A percentile compares a stretch with the other conserved stretches of the same genome.
Conservation (phyloP, 92 coral and sea anemone species). For the Zoanthus gigantus region DNA sequence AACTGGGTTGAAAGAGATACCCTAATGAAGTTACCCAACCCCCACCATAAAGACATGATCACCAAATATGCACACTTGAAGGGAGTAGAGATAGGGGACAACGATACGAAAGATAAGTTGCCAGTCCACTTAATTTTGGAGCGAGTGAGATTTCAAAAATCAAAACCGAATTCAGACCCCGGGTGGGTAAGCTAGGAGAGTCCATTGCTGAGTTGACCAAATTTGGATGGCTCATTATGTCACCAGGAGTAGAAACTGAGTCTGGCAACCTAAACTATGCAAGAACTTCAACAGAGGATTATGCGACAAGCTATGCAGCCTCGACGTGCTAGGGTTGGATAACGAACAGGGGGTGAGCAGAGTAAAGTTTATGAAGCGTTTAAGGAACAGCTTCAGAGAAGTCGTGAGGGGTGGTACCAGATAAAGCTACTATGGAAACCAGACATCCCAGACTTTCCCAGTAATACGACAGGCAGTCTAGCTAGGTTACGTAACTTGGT, state of each 20-base stretch:
- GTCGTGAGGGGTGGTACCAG: constrained; percentile 51
- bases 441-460: constrained; percentile 36
- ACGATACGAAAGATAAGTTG: constrained; percentile 50
- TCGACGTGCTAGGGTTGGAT: constrained; percentile 56
- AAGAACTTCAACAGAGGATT: constrained; percentile 2
- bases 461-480: no score
- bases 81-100: constrained; percentile 49
- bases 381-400: constrained; percentile 43
- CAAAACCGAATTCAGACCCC: constrained; percentile 48
- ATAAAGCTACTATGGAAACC: constrained; percentile 49
- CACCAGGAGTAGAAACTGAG: constrained; percentile 24
- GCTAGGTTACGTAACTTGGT: not conserved
- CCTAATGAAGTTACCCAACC: constrained; percentile 66
- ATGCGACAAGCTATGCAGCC: constrained; percentile 14
- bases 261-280: constrained; percentile 53
- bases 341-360: constrained; percentile 47
- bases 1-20: constrained; percentile 55
- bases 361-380: constrained; percentile 45
- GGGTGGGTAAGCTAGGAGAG: no score
- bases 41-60: constrained; percentile 59
- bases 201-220: constrained; percentile 58
- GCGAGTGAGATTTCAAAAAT: constrained; percentile 21
- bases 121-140: constrained; percentile 69
- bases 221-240: no score
- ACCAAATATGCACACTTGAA: constrained; percentile 33